These are phyloP conservation scores for Pomatorhinus ruficollis DNA, from an alignment of 2,113 vertebrate species.

Conservation along the genomic window DNA sequence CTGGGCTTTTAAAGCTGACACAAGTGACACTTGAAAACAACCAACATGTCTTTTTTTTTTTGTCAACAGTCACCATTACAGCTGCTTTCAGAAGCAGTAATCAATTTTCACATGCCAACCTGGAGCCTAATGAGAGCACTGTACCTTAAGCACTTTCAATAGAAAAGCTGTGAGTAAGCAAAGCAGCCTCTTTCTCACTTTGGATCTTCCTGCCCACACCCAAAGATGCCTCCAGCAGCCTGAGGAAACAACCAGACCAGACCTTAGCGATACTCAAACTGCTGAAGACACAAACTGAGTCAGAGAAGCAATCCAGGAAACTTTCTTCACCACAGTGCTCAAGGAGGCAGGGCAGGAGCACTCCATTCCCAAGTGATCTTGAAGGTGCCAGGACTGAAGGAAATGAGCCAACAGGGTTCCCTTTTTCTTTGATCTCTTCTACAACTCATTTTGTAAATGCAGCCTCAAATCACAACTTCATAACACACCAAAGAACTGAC, in stretches of 20 bases:
- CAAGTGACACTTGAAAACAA: neutral
- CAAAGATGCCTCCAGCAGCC: neutral
- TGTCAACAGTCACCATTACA: neutral
- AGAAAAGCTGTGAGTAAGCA: neutral
- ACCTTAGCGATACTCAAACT: neutral
- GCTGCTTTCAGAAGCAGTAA: neutral
- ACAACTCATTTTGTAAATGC: neutral
- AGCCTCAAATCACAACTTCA: neutral
- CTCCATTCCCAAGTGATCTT: neutral
- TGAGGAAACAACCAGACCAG: neutral
- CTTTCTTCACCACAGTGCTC: neutral
- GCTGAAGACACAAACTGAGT: neutral
- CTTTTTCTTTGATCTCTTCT: neutral
- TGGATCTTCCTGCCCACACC: neutral
- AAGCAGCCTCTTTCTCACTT: neutral
- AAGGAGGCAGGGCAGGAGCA: neutral
- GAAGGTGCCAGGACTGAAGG: neutral
- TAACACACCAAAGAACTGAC: neutral
- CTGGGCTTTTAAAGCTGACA: neutral
- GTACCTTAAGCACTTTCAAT: neutral
- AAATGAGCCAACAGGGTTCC: fast-evolving
- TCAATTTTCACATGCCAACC: neutral
- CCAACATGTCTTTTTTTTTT: neutral
- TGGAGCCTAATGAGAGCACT: neutral
- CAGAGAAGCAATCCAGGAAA: neutral